Base-by-base conservation (phyloP, 2,888 invertebrate genomes). In the Acanthacorydalis orientalis region DNA sequence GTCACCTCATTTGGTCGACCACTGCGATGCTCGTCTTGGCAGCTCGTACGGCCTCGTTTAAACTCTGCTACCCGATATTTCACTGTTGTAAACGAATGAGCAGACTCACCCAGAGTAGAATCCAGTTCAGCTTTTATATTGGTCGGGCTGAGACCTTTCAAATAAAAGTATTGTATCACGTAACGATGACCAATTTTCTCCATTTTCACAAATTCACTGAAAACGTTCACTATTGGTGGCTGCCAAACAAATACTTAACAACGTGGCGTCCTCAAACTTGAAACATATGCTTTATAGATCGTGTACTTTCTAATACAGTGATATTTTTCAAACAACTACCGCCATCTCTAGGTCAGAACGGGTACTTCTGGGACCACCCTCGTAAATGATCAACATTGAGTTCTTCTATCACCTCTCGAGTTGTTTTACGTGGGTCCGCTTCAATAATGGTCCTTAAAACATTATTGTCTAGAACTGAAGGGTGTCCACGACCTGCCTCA, bases 121-220 rank as follows among this genome's bases (percentile, higher is more conserved):
- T 55, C 53, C 51, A 56, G 51, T 50, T 54, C 51, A 1, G 44
- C 47, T 54, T 56, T 53, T 43, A 54, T 55, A 47, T 53, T 49
- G 46, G 51, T 53, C 51, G 52, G 52, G 49, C 45, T 49, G 41
- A 51, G 46, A 31, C 50, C 46, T 44, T 48, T 43, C 38, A 48
- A 49, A 52, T 49, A 32, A 51, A 51, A 52, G 48, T 50, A 49
- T 51, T 50, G 44, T 49, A 47, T 37, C 10, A 9, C 37, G 14
- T 37, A 37, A 37, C 37, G 37, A 37, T 37, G 10, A 37, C 37
- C 37, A 44, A 40, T 33, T 39, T 46, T 48, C 31, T 40, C 48
- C 15, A 45, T 48, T 35, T 48, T 48, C 38, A 44, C 44, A 48
- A 44, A 48, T 48, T 48, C 34, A 48, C 44, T 43, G 48, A 44